Conservation (phyloP, 2,888 invertebrate species). For the Drosophila parthenogenetica region DNA sequence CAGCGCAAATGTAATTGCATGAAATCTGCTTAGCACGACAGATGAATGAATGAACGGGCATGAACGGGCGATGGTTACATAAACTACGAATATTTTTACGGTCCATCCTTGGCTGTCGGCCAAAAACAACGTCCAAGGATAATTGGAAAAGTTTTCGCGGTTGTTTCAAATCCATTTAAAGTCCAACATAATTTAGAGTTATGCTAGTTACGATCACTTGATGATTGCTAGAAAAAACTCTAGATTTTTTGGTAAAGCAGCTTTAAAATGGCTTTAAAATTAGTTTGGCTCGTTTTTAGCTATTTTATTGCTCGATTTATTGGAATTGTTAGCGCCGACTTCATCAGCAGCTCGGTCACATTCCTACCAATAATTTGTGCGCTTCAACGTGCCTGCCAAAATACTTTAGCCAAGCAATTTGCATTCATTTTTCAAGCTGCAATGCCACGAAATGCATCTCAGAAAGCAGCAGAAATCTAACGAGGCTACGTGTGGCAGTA, state of each 20-base stretch:
- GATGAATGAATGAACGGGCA: constrained; percentile 15
- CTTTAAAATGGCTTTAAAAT: too few relatives aligned
- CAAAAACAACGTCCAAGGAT: constrained; percentile 22
- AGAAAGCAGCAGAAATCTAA: constrained; percentile 40
- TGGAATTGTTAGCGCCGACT: not conserved
- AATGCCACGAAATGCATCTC: constrained; percentile 51
- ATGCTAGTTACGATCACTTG: too few relatives aligned
- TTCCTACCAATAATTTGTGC: constrained; percentile 47
- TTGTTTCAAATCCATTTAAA: constrained; percentile 26
- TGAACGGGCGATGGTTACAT: constrained; percentile 30
- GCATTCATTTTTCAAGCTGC: constrained; percentile 45
- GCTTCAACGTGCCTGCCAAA: constrained; percentile 46
- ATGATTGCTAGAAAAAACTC: too few relatives aligned
- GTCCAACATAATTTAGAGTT: not conserved
- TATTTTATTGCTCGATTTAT: not conserved
- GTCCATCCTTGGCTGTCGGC: constrained; percentile 35
- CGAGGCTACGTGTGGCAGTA: constrained; percentile 58
- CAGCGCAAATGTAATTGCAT: constrained; percentile 73
- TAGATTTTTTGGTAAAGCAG: too few relatives aligned
- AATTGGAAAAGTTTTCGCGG: constrained; percentile 58
- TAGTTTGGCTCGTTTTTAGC: too few relatives aligned
- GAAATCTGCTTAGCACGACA: constrained; percentile 56
- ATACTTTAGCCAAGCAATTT: constrained; percentile 63
- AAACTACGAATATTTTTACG: constrained; percentile 28
- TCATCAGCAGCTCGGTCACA: constrained; percentile 10